Evolutionary conservation across 2,113 vertebrate genomes (phyloP), one percentile per base, ranked within the genome.

Genomic region (Desmodus rotundus): DNA sequence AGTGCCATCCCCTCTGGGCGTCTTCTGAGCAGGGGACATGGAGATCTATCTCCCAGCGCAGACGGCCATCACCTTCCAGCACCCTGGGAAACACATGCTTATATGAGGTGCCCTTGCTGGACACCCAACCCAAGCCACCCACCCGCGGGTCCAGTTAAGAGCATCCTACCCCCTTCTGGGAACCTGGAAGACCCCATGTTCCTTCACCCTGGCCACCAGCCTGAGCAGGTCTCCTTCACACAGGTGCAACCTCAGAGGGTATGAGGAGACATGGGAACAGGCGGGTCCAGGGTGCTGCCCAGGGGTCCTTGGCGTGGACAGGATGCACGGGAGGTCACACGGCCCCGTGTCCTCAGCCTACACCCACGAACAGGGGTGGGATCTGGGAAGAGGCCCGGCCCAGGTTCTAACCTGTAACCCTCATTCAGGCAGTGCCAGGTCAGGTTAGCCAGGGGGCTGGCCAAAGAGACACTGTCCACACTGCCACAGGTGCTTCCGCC

Each of bases 111-210:
- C n/a, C 54, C 50, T 14, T 2, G 2, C 12, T 26, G 13, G 47
- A 11, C 41, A 20, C 7, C 22, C 22, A 6, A 0, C 5, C 4
- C 2, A 45, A 47, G 36, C 61, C 15, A 15, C 36, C 54, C 31
- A 63, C 24, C 17, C 3, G 1, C 2, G 0, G 24, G 22, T 76
- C 41, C 43, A 5, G 11, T 33, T 78, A 38, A 89, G 78, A 93
- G 6, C 77, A 52, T 24, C 17, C 5, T 0, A 0, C 19, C 19
- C 47, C 73, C 80, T 93, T 81, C 91, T 81, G 65, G 43, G 58
- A 14, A 26, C 14, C 31, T 28, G 7, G 54, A 0, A 28, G 84
- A 43, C 28, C 85, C 58, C 67, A 43, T 0, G 0, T n/a, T 58
- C 68, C 47, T 50, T n/a, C 31, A 28, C 36, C 68, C 50, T 41